Evolutionary conservation across 2,113 vertebrate genomes (phyloP), one percentile per base, ranked within the genome.

Genomic region (Ceyx cyanopectus): DNA sequence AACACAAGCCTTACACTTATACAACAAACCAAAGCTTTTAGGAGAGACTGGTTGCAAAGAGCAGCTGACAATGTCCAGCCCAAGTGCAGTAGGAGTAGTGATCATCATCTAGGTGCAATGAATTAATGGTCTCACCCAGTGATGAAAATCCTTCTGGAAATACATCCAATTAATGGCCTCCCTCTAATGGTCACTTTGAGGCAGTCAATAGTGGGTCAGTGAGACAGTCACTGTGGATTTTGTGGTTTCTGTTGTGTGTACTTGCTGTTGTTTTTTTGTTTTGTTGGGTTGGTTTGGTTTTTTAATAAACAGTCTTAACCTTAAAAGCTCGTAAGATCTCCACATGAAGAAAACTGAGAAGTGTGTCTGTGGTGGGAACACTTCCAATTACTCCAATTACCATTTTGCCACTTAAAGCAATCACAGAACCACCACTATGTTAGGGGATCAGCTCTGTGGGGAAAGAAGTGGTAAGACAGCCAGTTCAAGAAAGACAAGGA

Each of bases 11-110:
- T 78, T 37, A 4, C 0, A 2, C 41, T 50, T 56, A 13, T 6
- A 24, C 46, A 92, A 18, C 41, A 51, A 68, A 30, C 16, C 8
- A 40, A 77, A 57, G 60, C 75, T 76, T 83, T 83, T 24, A 40
- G 54, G 40, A 58, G 30, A 60, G 30, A 26, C 2, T 74, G 75
- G 67, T 45, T 41, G 41, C 11, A 20, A 63, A 73, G 87, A 37
- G 34, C 27, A 61, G n/a, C 18, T 67, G 4, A 0, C 54, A 30
- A 43, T 2, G 0, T 13, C 41, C 50, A 60, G 30, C 58, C 29
- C 21, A 54, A 8, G 13, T 41, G 32, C 72, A 87, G 73, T 65
- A 53, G 29, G 40, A 75, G 48, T 9, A 7, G 26, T 34, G 72
- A 80, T 65, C 61, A 67, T 27, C 77, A 41, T 14, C 77, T 18